Conservation (phyloP, 2,888 invertebrate genomes). For the Laspeyria flexula region DNA sequence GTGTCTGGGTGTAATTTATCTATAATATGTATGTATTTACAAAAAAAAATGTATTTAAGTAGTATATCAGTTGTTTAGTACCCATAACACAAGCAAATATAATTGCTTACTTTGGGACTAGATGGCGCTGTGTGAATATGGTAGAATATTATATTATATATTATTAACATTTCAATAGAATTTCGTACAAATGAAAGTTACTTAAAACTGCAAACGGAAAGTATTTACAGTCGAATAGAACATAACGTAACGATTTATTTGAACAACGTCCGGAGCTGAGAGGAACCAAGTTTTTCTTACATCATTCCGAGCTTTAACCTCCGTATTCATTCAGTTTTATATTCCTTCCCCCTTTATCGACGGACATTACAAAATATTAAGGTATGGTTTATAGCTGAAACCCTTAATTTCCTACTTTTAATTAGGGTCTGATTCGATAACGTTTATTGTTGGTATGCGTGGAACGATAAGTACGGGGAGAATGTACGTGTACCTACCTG, state of each 20-base stretch:
- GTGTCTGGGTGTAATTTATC: no score
- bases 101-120: no score
- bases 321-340: slow-evolving; percentile 16
- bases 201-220: no score
- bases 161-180: no score
- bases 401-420: slow-evolving; percentile 40
- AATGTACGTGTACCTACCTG: no score
- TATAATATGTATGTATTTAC: no score
- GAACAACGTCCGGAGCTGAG: slow-evolving; percentile 9
- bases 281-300: slow-evolving; percentile 14
- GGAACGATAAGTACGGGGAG: slow-evolving; percentile 20
- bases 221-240: slow-evolving; percentile 14
- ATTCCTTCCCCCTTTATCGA: slow-evolving; percentile 20
- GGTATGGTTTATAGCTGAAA: slow-evolving; percentile 27
- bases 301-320: slow-evolving; percentile 1
- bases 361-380: slow-evolving; percentile 25
- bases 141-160: no score
- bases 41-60: no score
- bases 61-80: no score
- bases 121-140: no score
- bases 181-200: no score
- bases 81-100: no score
- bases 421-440: slow-evolving; percentile 36
- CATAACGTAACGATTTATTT: slow-evolving; percentile 18
- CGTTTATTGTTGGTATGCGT: slow-evolving; percentile 10